Evolutionary conservation across 2,888 invertebrate genomes (phyloP).

Genomic region (Parnassius smintheus): DNA sequence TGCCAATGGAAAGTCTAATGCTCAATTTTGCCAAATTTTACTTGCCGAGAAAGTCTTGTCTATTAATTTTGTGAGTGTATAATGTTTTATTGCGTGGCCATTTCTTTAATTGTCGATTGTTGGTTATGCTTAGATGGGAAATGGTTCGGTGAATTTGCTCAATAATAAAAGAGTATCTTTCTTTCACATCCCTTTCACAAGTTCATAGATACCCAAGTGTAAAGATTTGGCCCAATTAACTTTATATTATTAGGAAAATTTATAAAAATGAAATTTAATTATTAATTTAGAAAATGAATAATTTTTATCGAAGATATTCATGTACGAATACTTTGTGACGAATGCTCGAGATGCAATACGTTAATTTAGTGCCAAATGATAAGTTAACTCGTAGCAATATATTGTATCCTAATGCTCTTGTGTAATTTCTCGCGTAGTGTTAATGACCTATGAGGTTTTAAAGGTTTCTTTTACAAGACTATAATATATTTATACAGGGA

Average conservation of each 20-base stretch:
- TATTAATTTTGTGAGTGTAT: slow-evolving; percentile 57
- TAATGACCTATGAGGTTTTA: slow-evolving; percentile 78
- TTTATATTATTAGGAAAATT: slow-evolving; percentile 62
- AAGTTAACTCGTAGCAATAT: slow-evolving; percentile 81
- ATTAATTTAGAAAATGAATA: slow-evolving; percentile 60
- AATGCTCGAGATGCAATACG: slow-evolving; percentile 79
- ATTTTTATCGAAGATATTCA: slow-evolving; percentile 63
- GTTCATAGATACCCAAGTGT: slow-evolving; percentile 43
- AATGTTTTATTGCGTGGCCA: slow-evolving; percentile 38
- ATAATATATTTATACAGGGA: slow-evolving; percentile 80
- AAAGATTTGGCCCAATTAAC: slow-evolving; percentile 60
- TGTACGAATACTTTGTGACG: slow-evolving; percentile 68
- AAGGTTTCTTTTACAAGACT: slow-evolving; percentile 80
- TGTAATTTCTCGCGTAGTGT: slow-evolving; percentile 78
- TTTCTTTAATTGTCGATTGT: slow-evolving; percentile 39
- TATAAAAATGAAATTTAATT: slow-evolving; percentile 56
- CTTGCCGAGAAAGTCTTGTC: slow-evolving; percentile 75
- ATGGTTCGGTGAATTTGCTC: slow-evolving; percentile 58
- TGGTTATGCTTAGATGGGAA: slow-evolving; percentile 20
- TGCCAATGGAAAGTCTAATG: slow-evolving; percentile 77
- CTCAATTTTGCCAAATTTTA: slow-evolving; percentile 81
- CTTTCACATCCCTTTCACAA: slow-evolving; percentile 46
- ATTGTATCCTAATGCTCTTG: slow-evolving; percentile 78
- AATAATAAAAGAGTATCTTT: slow-evolving; percentile 61
- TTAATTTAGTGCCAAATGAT: slow-evolving; percentile 82